Percentiles rank a stretch among this genome's conserved stretches.
These are phyloP conservation scores for Sesia apiformis DNA, from an alignment of 2,888 invertebrate species.

Conservation along the genomic window DNA sequence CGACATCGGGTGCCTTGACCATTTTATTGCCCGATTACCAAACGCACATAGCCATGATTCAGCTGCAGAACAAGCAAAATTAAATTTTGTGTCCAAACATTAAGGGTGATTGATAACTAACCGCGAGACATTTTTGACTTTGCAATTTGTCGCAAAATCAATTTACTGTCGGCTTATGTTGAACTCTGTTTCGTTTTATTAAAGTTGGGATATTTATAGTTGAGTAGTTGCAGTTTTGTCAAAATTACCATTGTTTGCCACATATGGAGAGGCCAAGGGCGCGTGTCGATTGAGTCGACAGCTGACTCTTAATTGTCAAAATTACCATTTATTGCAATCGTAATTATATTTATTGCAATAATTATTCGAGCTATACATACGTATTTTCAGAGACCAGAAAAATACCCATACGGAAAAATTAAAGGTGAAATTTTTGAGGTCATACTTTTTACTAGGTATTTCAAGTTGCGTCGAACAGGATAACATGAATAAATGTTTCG, in stretches of 20 bases:
- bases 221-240: not conserved
- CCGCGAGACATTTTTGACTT: too few species aligned
- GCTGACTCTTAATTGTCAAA: not conserved
- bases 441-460: too few species aligned
- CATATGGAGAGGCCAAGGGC: conserved; percentile 33
- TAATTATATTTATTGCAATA: too few species aligned
- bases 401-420: too few species aligned
- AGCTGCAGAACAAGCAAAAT: not conserved
- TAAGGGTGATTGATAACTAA: not conserved
- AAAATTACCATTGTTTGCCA: conserved; percentile 5
- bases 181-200: not conserved
- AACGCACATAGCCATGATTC: not conserved
- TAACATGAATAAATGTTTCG: too few species aligned
- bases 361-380: too few species aligned
- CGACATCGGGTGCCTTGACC: not conserved
- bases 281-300: conserved; percentile 1
- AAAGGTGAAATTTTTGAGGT: too few species aligned
- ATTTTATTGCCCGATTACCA: not conserved
- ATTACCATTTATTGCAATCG: too few species aligned
- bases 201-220: not conserved
- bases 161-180: not conserved
- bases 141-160: too few species aligned
- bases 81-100: not conserved
- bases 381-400: too few species aligned
- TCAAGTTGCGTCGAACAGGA: too few species aligned